phyloP scores from a whole-genome alignment of 2,797 vertebrate species.

The Decapterus maruadsi region DNA sequence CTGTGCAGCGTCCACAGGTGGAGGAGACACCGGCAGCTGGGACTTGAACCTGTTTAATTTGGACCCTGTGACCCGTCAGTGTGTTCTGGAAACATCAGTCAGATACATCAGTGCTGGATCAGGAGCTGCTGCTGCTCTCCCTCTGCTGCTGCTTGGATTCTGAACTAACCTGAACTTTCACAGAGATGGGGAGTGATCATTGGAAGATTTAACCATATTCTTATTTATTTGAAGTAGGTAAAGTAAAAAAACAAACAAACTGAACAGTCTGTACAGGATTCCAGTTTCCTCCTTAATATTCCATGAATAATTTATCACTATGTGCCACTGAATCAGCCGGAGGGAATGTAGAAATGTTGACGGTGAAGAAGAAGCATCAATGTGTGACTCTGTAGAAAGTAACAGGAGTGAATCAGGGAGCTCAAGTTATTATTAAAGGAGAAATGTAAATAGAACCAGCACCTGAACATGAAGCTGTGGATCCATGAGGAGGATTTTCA shows the following conservation, averaged over 20 bases:
- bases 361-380: background rate
- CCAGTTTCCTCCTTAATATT: background rate
- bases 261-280: background rate
- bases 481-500: background rate
- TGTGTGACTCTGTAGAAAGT: background rate
- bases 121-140: background rate
- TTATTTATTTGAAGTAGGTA: too few species aligned
- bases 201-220: background rate
- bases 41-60: background rate
- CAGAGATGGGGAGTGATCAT: background rate
- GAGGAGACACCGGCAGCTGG: background rate
- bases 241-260: too few species aligned
- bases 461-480: background rate
- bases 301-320: background rate
- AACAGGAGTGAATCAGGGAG: background rate
- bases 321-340: background rate
- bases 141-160: slow-evolving; percentile 4
- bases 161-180: background rate
- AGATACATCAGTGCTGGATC: slow-evolving; percentile 6
- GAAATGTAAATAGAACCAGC: background rate
- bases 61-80: slow-evolving; percentile 32
- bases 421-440: background rate
- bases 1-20: slow-evolving; percentile 11
- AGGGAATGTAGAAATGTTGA: background rate
- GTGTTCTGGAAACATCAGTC: slow-evolving; percentile 13